Evolutionary conservation across 2,113 vertebrate species (phyloP), one percentile per base, ranked within the genome.

Genomic region (Caretta caretta): DNA sequence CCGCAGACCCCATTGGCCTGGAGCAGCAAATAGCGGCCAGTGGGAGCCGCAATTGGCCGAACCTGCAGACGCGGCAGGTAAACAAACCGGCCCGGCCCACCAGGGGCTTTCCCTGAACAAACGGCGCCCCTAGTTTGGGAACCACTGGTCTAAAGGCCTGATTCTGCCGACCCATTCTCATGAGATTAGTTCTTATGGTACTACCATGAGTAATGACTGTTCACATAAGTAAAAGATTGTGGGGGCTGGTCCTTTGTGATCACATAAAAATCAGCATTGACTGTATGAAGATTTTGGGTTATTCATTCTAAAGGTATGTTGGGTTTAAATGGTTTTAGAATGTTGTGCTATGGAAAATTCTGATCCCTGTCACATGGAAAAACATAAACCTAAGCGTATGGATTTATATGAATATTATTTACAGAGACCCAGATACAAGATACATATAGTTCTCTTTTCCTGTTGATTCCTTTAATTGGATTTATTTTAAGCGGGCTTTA

Each of bases 371-470:
- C 96, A 97, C 97, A 93, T 96, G 96, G 90, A 97, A 93, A 17
- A 0, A 92, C 86, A 97, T 85, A 94, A 97, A 93, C 92, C 84
- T 96, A 94, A 95, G 93, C 79, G 48, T 0, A 1, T 83, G 95
- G 94, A 90, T 97, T 97, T 97, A 76, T 93, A 84, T 83, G 89
- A 96, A 85, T 97, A 96, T 96, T 97, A 84, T 89, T 91, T 87
- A 91, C 92, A 90, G 89, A 95, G 95, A 96, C 91, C 81, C 54
- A 89, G 86, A 96, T 93, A 95, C 86, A 92, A 94, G 95, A 96
- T 95, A 94, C 97, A 96, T 96, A 88, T 94, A 97, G 95, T 96
- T 97, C 95, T 97, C 92, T 95, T 93, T 94, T 97, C 97, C 95
- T 97, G 88, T 96, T 96, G 96, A 93, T 97, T 97, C 89, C 84